A percentile compares a stretch with the other conserved stretches of the same genome.
These are phyloP conservation scores for Hemiscyllium ocellatum DNA, from an alignment of 2,113 vertebrate species.

Conservation along the genomic window DNA sequence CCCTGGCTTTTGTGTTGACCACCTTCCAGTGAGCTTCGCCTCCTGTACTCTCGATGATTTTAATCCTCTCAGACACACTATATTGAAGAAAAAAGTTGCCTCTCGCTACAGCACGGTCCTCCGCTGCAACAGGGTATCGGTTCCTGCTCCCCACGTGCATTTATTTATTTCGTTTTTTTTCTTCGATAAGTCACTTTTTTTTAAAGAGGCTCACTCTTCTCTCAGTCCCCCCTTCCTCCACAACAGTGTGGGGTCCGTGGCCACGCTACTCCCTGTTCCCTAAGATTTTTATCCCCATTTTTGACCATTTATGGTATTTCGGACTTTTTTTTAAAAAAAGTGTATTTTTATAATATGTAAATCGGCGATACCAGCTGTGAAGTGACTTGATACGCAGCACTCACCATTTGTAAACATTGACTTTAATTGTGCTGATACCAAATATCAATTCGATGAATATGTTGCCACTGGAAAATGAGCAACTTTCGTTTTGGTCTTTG, in stretches of 20 bases:
- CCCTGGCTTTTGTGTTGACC: neutral
- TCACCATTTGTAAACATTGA: conserved; percentile 11
- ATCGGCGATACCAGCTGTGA: neutral
- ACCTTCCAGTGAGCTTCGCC: neutral
- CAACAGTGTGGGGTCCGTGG: conserved; percentile 1
- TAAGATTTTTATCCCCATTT: neutral
- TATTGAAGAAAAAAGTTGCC: neutral
- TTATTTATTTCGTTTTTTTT: neutral
- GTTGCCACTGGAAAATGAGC: neutral
- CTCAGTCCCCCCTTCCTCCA: neutral
- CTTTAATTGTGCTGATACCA: neutral
- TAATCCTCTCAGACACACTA: too few relatives aligned
- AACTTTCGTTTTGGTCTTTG: neutral
- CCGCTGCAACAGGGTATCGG: neutral
- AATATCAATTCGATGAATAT: neutral
- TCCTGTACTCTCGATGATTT: neutral
- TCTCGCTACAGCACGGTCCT: neutral
- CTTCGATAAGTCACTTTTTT: neutral
- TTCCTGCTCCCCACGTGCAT: neutral
- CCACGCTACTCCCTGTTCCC: neutral
- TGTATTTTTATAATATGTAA: neutral
- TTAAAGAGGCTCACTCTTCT: neutral
- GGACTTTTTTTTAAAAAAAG: neutral
- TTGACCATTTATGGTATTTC: neutral
- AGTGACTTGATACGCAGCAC: neutral